Conservation (phyloP, 2,797 vertebrate species). For the Liparis tanakae region DNA sequence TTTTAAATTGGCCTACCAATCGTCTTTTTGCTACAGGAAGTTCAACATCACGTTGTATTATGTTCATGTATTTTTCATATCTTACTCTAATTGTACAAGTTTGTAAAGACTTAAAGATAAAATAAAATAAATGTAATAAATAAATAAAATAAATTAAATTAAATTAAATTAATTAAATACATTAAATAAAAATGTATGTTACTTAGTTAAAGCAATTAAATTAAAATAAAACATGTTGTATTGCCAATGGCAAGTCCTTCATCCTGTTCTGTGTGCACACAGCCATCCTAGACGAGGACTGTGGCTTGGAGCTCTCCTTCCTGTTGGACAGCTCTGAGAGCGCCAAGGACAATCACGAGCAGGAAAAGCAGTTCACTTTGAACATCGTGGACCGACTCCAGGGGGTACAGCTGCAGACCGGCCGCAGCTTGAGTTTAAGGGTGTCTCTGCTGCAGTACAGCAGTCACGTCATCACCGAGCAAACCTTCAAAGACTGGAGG, state of each 20-base stretch:
- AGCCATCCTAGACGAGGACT: constrained; percentile 88
- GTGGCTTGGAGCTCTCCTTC: constrained; percentile 90
- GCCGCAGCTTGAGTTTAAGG: constrained; percentile 84
- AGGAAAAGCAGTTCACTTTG: constrained; percentile 89
- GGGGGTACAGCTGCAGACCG: constrained; percentile 81
- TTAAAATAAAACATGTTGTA: neutral
- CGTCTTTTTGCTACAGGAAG: neutral
- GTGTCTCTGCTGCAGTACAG: constrained; percentile 93
- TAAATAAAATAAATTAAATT: neutral
- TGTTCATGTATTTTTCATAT: neutral
- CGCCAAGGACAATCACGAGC: constrained; percentile 89
- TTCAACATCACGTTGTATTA: neutral
- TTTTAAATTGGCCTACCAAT: neutral
- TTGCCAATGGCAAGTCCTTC: neutral
- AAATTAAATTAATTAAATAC: neutral
- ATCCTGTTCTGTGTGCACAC: constrained; percentile 34
- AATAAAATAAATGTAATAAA: neutral
- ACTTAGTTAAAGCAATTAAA: neutral
- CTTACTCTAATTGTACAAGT: neutral
- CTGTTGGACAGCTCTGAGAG: constrained; percentile 94
- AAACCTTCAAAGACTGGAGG: constrained; percentile 89
- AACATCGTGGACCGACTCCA: constrained; percentile 87
- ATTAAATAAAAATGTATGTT: neutral
- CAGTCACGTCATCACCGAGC: constrained; percentile 89
- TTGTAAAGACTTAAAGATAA: neutral